Conservation (phyloP, 2,113 vertebrate genomes). For the Hippocampus comes region DNA sequence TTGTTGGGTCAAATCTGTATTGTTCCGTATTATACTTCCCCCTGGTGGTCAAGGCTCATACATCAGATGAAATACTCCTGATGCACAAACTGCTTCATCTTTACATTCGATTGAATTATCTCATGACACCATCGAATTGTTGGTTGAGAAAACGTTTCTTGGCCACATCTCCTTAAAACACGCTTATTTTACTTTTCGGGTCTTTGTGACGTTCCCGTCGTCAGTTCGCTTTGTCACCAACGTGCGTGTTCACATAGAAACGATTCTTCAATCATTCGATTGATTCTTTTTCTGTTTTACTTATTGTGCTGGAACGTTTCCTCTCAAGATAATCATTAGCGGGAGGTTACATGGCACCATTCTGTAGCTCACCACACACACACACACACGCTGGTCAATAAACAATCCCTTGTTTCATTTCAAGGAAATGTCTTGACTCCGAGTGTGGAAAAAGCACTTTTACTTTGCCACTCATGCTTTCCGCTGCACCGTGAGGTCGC, state of each 20-base stretch:
- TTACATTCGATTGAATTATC: no score
- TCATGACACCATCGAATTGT: no score
- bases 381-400: background rate
- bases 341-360: background rate
- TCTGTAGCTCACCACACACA: background rate
- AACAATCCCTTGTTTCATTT: conserved; percentile 4
- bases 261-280: no score
- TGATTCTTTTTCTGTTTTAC: background rate
- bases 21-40: background rate
- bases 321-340: conserved; percentile 2
- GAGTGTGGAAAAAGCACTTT: conserved; percentile 25
- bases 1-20: no score
- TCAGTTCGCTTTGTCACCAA: no score
- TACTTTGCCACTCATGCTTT: conserved; percentile 22
- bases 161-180: no score
- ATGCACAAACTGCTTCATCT: no score
- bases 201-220: no score
- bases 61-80: background rate
- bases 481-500: conserved; percentile 5
- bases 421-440: background rate
- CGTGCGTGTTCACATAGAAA: no score
- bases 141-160: no score
- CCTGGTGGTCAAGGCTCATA: background rate
- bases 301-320: background rate
- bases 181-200: no score